These are phyloP conservation scores for Brachyptera risi DNA, from an alignment of 2,888 invertebrate genomes.

Conservation along the genomic window DNA sequence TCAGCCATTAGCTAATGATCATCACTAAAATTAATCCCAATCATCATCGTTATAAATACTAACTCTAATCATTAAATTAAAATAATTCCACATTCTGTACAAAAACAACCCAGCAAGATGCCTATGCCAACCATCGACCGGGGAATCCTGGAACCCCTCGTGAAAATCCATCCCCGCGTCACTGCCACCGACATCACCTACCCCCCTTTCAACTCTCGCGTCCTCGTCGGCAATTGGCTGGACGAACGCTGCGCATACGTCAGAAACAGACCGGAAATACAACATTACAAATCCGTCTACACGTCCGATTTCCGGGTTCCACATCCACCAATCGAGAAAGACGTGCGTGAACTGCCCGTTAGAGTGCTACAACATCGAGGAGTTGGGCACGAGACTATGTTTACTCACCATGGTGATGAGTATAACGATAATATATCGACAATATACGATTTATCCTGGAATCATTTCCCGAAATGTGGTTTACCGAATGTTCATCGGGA, in stretches of 20 bases:
- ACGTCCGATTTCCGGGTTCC: not conserved
- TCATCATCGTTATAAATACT: too few relatives aligned
- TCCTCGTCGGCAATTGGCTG: not conserved
- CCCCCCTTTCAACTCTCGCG: not conserved
- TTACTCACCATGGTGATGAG: not conserved
- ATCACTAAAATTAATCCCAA: too few relatives aligned
- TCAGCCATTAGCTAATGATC: too few relatives aligned
- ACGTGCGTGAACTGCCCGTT: not conserved
- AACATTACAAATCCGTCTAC: not conserved
- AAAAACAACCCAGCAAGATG: too few relatives aligned
- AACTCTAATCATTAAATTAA: too few relatives aligned
- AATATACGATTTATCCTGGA: not conserved
- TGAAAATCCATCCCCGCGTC: too few relatives aligned
- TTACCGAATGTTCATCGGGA: not conserved
- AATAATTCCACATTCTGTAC: too few relatives aligned
- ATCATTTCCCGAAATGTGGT: not conserved
- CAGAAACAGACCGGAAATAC: not conserved
- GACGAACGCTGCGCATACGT: not conserved
- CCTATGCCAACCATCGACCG: too few relatives aligned
- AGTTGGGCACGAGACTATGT: not conserved
- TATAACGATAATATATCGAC: not conserved
- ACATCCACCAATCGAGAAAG: not conserved
- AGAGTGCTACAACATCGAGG: not conserved
- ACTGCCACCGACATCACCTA: not conserved
- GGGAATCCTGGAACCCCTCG: too few relatives aligned